Conservation (phyloP, 2,888 invertebrate genomes). For the Cotesia congregata region DNA sequence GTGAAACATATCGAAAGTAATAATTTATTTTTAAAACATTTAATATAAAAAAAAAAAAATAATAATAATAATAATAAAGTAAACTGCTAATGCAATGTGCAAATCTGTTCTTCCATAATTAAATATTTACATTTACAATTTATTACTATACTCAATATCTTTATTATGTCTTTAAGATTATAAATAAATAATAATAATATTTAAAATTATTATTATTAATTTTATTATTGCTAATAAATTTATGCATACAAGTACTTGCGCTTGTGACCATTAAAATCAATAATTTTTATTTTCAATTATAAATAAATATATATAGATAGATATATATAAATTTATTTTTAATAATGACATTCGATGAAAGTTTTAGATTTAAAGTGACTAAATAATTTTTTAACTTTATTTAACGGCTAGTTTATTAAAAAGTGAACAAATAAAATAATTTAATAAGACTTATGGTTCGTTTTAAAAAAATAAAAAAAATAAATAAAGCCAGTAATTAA, state of each 20-base stretch:
- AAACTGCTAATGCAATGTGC: constrained; percentile 60
- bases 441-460: background rate
- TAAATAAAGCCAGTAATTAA: background rate
- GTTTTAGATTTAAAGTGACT: background rate
- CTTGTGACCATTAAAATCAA: constrained; percentile 5
- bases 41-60: too few relatives aligned
- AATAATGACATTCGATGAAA: background rate
- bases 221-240: constrained; percentile 41
- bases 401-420: background rate
- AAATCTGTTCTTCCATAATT: constrained; percentile 68
- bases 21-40: constrained; percentile 44
- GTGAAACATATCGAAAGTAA: constrained; percentile 35
- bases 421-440: background rate
- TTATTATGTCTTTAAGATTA: constrained; percentile 37
- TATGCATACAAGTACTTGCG: constrained; percentile 49
- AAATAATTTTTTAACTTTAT: background rate
- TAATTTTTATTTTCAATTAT: constrained; percentile 20
- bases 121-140: constrained; percentile 49
- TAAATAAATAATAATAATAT: constrained; percentile 33
- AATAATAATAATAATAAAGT: too few relatives aligned
- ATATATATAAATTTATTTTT: background rate
- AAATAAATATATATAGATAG: constrained; percentile 21
- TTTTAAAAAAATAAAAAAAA: background rate
- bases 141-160: constrained; percentile 25
- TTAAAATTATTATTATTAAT: constrained; percentile 51